Base-by-base conservation (phyloP, 2,888 invertebrate species). In the Amblyjoppa fuscipennis region DNA sequence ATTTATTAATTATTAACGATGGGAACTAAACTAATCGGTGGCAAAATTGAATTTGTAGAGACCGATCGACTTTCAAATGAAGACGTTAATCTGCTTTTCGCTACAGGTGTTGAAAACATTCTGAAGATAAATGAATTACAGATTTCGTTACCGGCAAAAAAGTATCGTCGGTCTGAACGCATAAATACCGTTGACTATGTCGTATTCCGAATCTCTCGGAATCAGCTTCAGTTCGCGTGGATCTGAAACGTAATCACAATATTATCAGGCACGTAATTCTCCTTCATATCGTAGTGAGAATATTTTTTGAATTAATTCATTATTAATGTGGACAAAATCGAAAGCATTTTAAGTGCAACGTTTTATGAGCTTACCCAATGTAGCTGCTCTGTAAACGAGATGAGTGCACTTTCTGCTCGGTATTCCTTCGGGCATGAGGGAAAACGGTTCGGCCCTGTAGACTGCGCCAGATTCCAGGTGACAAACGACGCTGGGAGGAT, bases 321-420 rank as follows among this genome's bases (percentile, higher is more conserved):
- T 16, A 49, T 13, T 49, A 49, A 16, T 16, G 45, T 49, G 16
- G 13, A 2, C 25, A 76, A 20, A 20, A 9, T 9, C 25, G 49
- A 56, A 56, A 53, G 6, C 11, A 2, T 41, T 41, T 41, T 45
- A 49, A 3, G 0, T 2, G 41, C 0, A 9, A 41, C 9, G 9
- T 56, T 56, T 56, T 25, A 5, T 9, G 20, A 7, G 0, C 53
- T 49, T 84, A 93, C 94, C 93, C 85, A 97, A 94, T 2, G 96
- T 95, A 6, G 97, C 97, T 88, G 96, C 97, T 1, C 96, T 96
- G 91, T 97, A 97, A 85, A 97, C 95, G 1, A 97, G 94, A 91
- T 97, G 97, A 2, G 97, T 97, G 93, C 97, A 97, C 51, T 95
- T 94, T 87, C 96, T 95, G 3, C 95, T 95, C 25, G 97, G 96